phyloP scores from a whole-genome alignment of 2,113 vertebrate species.

The Brevimyrus niger region DNA sequence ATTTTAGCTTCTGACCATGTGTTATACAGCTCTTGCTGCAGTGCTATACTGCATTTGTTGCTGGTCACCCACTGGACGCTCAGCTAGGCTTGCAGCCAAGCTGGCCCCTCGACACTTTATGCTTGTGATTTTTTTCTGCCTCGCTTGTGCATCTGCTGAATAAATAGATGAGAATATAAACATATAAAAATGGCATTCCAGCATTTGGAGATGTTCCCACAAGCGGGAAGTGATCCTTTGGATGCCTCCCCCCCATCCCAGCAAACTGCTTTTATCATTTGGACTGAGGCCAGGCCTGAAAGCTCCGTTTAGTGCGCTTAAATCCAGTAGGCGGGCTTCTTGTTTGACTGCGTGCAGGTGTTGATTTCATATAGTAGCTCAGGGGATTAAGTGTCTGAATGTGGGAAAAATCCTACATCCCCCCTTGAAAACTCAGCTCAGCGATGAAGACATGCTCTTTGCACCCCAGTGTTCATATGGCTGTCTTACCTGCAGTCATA shows the following conservation, averaged over 20 bases:
- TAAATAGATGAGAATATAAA: not conserved
- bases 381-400: not conserved
- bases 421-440: not conserved
- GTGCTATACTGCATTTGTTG: not conserved
- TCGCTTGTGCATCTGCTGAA: not conserved
- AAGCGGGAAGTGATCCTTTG: not conserved
- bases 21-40: not conserved
- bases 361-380: slow-evolving; percentile 6
- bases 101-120: not conserved
- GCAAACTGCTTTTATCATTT: not conserved
- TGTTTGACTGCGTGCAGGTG: not conserved
- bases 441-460: not conserved
- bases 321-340: not conserved
- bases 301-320: not conserved
- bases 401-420: slow-evolving; percentile 2
- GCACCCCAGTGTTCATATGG: not conserved
- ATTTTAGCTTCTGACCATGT: not conserved
- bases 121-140: not conserved
- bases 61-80: not conserved
- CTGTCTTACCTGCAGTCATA: not conserved
- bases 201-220: not conserved
- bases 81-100: not conserved
- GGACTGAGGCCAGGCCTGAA: not conserved
- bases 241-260: not conserved
- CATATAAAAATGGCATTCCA: not conserved